Conservation (phyloP, 2,888 invertebrate genomes). For the Apamea crenata region DNA sequence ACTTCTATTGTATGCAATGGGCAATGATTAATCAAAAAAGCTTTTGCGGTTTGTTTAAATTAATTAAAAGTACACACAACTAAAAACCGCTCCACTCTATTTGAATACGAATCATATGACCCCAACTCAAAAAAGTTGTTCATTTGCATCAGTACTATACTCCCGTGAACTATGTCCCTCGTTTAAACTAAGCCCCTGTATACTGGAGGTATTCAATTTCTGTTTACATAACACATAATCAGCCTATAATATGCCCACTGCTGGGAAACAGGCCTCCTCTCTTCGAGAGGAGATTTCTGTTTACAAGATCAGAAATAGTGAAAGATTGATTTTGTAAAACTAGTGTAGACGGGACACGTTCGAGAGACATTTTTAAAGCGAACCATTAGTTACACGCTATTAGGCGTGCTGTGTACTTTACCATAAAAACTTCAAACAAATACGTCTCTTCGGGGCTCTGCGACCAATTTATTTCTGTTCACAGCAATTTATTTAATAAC, state of each 20-base stretch:
- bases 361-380: slow-evolving; percentile 21
- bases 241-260: not conserved
- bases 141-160: not conserved
- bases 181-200: not conserved
- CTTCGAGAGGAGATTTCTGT: not conserved
- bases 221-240: not conserved
- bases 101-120: not conserved
- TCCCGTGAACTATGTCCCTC: not conserved
- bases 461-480: slow-evolving; percentile 59
- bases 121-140: not conserved
- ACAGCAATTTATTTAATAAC: slow-evolving; percentile 55
- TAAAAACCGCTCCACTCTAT: not conserved
- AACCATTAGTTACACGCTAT: slow-evolving; percentile 49
- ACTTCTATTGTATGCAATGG: not conserved
- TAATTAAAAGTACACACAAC: not conserved
- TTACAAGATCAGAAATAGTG: slow-evolving; percentile 1
- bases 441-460: slow-evolving; percentile 43
- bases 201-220: not conserved
- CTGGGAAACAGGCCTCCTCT: not conserved
- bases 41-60: too few relatives aligned
- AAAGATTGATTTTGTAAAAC: slow-evolving; percentile 1
- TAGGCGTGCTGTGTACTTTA: slow-evolving; percentile 32
- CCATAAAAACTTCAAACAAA: slow-evolving; percentile 60
- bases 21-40: too few relatives aligned
- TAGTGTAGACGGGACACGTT: slow-evolving; percentile 26